phyloP scores from a whole-genome alignment of 2,797 vertebrate genomes.

The Amblyopsis hoosieri region DNA sequence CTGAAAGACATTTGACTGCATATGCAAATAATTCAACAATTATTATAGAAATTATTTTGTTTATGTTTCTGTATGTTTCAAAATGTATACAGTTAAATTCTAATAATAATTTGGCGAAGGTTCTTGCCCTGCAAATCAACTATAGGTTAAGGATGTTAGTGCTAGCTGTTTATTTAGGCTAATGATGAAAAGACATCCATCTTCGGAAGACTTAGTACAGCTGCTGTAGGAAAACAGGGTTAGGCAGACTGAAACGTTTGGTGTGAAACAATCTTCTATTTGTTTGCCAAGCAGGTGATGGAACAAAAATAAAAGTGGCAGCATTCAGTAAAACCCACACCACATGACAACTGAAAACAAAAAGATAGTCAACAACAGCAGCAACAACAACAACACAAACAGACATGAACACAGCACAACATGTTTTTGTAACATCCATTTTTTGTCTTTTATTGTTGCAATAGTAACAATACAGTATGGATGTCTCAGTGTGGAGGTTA shows the following conservation, averaged over 20 bases:
- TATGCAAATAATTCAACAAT: no score
- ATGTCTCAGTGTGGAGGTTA: constrained; percentile 64
- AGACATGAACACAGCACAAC: constrained; percentile 72
- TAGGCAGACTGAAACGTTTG: constrained; percentile 85
- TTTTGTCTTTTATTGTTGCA: constrained; percentile 74
- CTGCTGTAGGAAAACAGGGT: no score
- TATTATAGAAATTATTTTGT: no score
- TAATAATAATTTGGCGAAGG: no score
- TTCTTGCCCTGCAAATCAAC: no score
- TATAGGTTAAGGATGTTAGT: no score
- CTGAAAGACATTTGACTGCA: not conserved
- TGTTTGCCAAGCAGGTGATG: constrained; percentile 93
- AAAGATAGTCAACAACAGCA: constrained; percentile 36
- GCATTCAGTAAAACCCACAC: constrained; percentile 66
- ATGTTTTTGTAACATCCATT: constrained; percentile 70
- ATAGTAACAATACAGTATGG: constrained; percentile 75
- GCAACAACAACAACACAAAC: constrained; percentile 54
- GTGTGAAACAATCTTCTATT: constrained; percentile 93
- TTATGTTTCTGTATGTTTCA: no score
- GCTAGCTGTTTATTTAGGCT: no score
- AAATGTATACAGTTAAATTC: no score
- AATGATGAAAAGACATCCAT: no score
- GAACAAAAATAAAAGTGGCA: constrained; percentile 83
- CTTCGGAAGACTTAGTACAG: no score
- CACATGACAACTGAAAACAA: constrained; percentile 70